Base-by-base conservation (phyloP, 64 coral and sea anemone genomes). In the Actinia tenebrosa region DNA sequence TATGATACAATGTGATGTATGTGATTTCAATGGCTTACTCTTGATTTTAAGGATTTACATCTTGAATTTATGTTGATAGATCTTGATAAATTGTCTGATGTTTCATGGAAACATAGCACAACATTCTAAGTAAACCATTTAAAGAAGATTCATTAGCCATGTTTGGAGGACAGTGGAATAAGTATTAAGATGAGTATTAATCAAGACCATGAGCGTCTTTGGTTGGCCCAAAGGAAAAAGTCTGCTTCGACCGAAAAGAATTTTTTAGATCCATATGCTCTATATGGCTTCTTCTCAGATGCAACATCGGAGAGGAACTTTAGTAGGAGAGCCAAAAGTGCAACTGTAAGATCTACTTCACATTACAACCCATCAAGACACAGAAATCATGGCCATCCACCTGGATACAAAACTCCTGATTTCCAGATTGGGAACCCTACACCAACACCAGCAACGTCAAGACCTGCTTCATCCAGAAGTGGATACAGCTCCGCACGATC, bases 381-480 rank as follows among this genome's bases (percentile, higher is more conserved):
- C 27, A 37, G 50, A 58, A 89, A 89, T 84, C 71, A 80, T 71
- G 78, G 61, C 46, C 86, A 86, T 60, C 85, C 45, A 6, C 64
- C 64, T 15, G 84, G 84, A 23, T 87, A 84, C 25, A 16, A 85
- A 62, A 85, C 56, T 19, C 83, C 83, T 1, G 60, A 85, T 9
- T 85, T 85, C 30, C 60, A 59, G 26, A 18, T 56, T 71, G 61
- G 45, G 56, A 52, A 97, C 82, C 94, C 94, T 23, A 87, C 91
- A 16, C 94, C 94, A 71, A 93, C 94, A 27, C 91, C 86, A 16
- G 91, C 82, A 3, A 93, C 85, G 19, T 97, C 94, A 53, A 86
- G 94, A 16, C 94, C 94, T 45, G 86, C 62, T 5, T 97, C 94
- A 27, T 92, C 88, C 56, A 89, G 88, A 22, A 97, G 94, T 93